phyloP scores from a whole-genome alignment of 2,113 vertebrate genomes.

The Trinectes maculatus region DNA sequence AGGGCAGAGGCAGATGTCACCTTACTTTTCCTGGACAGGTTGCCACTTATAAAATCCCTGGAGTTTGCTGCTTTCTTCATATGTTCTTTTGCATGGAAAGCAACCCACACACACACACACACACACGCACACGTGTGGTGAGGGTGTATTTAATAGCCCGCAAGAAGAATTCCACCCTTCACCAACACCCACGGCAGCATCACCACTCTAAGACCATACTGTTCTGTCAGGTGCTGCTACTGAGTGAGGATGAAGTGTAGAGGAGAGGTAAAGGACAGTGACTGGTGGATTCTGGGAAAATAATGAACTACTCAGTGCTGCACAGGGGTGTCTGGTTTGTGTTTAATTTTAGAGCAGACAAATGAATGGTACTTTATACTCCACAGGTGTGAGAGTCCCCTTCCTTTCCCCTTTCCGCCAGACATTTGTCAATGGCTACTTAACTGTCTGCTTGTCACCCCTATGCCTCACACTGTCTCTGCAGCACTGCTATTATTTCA shows the following conservation, averaged over 20 bases:
- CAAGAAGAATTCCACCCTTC: background rate
- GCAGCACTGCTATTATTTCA: too few species aligned
- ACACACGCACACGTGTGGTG: too few species aligned
- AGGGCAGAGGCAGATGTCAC: background rate
- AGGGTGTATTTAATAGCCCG: background rate
- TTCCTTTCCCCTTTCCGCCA: background rate
- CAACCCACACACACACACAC: too few species aligned
- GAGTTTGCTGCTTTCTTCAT: background rate
- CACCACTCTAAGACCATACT: background rate
- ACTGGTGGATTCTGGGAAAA: conserved; percentile 16
- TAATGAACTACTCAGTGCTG: conserved; percentile 2
- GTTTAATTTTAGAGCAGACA: conserved; percentile 28
- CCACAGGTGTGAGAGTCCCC: background rate
- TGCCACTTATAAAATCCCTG: background rate
- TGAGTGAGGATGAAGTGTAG: conserved; percentile 6
- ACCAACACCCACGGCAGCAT: background rate
- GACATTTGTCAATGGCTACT: too few species aligned
- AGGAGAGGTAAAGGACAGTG: conserved; percentile 7
- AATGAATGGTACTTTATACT: conserved; percentile 11
- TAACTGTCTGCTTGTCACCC: too few species aligned
- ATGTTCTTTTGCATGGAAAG: too few species aligned
- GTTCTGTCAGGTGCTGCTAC: conserved; percentile 23
- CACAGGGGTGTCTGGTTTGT: background rate
- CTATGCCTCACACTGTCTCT: too few species aligned
- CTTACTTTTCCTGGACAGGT: background rate